Percentiles rank a stretch among this genome's conserved stretches.
These are phyloP conservation scores for Ectobius pallidus DNA, from an alignment of 2,888 invertebrate species.

Conservation along the genomic window DNA sequence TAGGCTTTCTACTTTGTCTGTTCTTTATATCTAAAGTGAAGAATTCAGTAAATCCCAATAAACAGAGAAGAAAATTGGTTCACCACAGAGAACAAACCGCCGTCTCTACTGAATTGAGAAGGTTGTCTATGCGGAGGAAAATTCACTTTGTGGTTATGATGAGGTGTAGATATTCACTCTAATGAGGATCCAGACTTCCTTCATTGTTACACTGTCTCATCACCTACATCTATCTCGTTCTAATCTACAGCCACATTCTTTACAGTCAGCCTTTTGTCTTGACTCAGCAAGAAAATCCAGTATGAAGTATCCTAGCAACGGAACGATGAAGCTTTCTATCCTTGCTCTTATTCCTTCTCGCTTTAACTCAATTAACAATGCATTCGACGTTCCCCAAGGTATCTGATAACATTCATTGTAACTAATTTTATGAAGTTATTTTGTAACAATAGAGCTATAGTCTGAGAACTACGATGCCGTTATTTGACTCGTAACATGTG, in stretches of 20 bases:
- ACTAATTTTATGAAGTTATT: too few species aligned
- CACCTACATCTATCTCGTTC: background rate
- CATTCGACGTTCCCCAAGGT: too few species aligned
- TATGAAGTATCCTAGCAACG: background rate
- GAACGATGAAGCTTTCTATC: background rate
- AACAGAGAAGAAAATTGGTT: too few species aligned
- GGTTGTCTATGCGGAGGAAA: background rate
- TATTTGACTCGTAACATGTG: too few species aligned
- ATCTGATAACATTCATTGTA: too few species aligned
- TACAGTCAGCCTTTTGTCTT: background rate
- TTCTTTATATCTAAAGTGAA: too few species aligned
- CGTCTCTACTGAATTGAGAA: background rate
- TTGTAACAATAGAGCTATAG: too few species aligned
- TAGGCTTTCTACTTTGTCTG: too few species aligned
- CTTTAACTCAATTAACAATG: background rate
- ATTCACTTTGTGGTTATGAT: background rate
- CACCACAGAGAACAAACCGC: too few species aligned
- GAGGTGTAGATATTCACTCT: background rate
- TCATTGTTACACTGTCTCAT: background rate
- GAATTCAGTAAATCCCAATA: too few species aligned
- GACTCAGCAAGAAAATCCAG: background rate
- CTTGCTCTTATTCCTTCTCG: background rate
- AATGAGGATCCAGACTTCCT: background rate
- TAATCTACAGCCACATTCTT: background rate
- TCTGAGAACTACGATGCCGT: too few species aligned